Evolutionary conservation across 2,113 vertebrate species (phyloP).

Genomic region (Phainopepla nitens): DNA sequence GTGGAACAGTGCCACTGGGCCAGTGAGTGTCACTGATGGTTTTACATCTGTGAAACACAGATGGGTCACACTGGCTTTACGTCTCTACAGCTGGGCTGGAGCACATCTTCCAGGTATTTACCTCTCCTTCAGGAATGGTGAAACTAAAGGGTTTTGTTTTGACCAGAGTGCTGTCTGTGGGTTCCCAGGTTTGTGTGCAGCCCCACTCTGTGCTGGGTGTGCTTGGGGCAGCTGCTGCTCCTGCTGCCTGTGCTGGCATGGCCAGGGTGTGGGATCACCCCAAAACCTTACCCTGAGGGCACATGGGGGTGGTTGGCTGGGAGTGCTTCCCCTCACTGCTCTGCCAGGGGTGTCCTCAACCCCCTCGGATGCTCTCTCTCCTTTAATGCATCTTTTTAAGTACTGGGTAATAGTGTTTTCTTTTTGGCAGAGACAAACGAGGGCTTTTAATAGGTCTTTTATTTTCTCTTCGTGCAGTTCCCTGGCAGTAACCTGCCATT

Average conservation of each 20-base stretch:
- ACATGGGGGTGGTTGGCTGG: rapidly evolving
- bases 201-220: rapidly evolving
- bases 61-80: background rate
- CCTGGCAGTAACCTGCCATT: background rate
- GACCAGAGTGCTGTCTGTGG: no score
- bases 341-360: background rate
- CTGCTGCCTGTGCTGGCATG: rapidly evolving
- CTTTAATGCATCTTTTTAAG: background rate
- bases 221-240: background rate
- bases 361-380: background rate
- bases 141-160: background rate
- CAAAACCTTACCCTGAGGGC: background rate
- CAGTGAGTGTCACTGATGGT: background rate
- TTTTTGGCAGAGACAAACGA: background rate
- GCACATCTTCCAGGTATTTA: background rate
- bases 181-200: rapidly evolving
- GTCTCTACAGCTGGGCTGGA: background rate
- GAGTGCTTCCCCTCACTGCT: background rate
- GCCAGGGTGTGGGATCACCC: background rate
- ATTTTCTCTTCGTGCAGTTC: background rate
- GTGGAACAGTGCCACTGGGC: rapidly evolving
- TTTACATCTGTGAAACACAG: no score
- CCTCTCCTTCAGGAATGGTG: background rate
- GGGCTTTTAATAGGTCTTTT: slow-evolving; percentile 15
- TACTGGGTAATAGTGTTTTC: background rate